Evolutionary conservation across 2,113 vertebrate species (phyloP), one percentile per base, ranked within the genome.

Genomic region (Peromyscus maniculatus): DNA sequence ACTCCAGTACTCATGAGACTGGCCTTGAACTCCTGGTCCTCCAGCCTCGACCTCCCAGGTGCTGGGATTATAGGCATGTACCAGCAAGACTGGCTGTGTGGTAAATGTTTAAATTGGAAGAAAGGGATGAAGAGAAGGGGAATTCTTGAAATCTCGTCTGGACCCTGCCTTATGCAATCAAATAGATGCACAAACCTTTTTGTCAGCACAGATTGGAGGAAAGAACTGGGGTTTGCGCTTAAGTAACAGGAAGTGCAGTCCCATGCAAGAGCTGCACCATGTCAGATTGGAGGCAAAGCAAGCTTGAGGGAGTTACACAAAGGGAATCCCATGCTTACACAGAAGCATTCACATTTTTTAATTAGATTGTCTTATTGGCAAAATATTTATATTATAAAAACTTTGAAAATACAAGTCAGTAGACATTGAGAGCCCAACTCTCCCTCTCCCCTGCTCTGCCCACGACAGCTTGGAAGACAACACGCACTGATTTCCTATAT

Each of bases 261-360:
- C 5, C 0, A 46, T 5, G 13, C 13, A 80, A 80, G 46, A 36
- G 22, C 39, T 39, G 5, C 3, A 4, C 1, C 15, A 3, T 16
- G 19, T 49, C 46, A 49, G 67, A 33, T 7, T 24, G 12, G 31
- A 43, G 22, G 39, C 39, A 49, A 94, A 91, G 87, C 59, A 87
- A 52, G 21, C 24, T 31, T 15, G 7, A 31, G 39, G 39, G 83
- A 21, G 31, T 8, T 6, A 6, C 24, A 6, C 26, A 91, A 36
- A 89, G 19, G 33, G 90, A 78, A 89, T 43, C 74, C 33, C 9
- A n/a, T 52, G 39, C 39, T 74, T 87, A 69, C 62, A 67, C 3
- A 84, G 28, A 97, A 96, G 43, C 72, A 66, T 80, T 75, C 71
- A 71, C 8, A 26, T 24, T 36, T 55, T 93, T 62, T 55, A 87